Percentiles rank a stretch among this genome's conserved stretches.
These are phyloP conservation scores for Cordilura impudica DNA, from an alignment of 2,888 invertebrate genomes.

Conservation along the genomic window DNA sequence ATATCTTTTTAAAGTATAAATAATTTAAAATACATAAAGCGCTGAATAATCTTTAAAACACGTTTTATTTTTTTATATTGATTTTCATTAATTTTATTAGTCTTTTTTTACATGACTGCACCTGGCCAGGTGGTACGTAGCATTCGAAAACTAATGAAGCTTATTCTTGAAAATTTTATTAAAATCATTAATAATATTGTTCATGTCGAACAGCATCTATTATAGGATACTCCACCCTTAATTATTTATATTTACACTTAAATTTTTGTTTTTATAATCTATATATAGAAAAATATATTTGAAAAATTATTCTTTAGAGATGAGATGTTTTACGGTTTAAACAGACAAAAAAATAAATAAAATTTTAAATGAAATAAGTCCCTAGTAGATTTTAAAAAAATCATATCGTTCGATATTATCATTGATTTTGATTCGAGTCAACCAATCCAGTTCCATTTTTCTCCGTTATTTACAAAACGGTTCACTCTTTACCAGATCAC, in stretches of 20 bases:
- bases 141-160: conserved; percentile 53
- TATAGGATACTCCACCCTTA: conserved; percentile 17
- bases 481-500: too few species aligned
- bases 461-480: too few species aligned
- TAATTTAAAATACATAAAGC: neutral
- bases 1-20: neutral
- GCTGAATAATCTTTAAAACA: conserved; percentile 56
- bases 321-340: too few species aligned
- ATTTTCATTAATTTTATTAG: conserved; percentile 21
- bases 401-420: too few species aligned
- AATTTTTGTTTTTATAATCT: conserved; percentile 25
- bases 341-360: too few species aligned
- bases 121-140: conserved; percentile 8
- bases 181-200: conserved; percentile 50
- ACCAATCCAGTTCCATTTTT: too few species aligned
- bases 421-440: too few species aligned
- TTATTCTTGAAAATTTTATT: conserved; percentile 20
- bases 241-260: neutral
- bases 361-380: too few species aligned
- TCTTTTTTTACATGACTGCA: conserved; percentile 25
- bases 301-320: too few species aligned
- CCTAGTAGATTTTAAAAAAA: too few species aligned
- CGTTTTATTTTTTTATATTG: conserved; percentile 38
- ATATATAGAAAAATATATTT: too few species aligned
- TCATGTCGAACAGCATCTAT: conserved; percentile 25